Conservation (phyloP, 2,797 vertebrate species). For the Silurus aristotelis region DNA sequence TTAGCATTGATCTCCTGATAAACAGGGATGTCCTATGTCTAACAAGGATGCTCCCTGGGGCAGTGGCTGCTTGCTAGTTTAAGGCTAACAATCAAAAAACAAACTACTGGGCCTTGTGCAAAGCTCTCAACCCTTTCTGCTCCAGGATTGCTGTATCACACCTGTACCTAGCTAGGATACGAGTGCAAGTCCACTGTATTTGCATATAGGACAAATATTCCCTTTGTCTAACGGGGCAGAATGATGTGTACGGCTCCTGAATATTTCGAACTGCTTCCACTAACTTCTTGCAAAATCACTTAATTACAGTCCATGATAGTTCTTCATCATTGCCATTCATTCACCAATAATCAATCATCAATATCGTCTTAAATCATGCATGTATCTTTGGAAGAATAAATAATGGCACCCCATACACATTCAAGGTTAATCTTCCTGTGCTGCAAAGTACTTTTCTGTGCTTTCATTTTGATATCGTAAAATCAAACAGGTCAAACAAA, state of each 20-base stretch:
- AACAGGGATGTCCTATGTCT: background rate
- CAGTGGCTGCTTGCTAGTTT: background rate
- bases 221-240: background rate
- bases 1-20: background rate
- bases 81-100: background rate
- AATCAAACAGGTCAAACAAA: background rate
- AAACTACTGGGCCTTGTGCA: background rate
- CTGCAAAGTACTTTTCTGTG: conserved; percentile 19
- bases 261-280: background rate
- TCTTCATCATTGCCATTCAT: conserved; percentile 1
- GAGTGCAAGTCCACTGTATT: background rate
- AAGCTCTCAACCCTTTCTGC: background rate
- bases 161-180: background rate
- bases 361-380: conserved; percentile 33
- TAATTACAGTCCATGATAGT: background rate
- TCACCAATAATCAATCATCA: conserved; percentile 21
- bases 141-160: background rate
- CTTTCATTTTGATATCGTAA: background rate
- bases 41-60: background rate
- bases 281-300: background rate
- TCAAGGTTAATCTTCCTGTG: conserved; percentile 4
- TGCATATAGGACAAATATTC: background rate
- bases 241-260: background rate
- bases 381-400: conserved; percentile 26
- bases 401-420: conserved; percentile 42